phyloP scores from a whole-genome alignment of 2,113 vertebrate species.

The Petrocephalus zakoni region DNA sequence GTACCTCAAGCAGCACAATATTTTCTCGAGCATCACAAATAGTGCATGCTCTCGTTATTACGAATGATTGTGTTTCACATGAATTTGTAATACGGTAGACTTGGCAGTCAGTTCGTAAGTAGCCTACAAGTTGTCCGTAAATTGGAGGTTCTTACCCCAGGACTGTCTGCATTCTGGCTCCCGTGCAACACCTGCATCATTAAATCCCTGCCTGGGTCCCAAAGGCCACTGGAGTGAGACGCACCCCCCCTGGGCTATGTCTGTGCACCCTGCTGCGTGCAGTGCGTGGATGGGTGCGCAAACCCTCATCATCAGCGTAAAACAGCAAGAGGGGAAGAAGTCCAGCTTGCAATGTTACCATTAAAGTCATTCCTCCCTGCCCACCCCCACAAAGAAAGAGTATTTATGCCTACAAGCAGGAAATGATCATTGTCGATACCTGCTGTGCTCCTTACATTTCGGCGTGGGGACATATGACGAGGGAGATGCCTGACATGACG shows the following conservation, averaged over 20 bases:
- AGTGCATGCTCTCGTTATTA: not conserved
- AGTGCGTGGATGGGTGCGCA: not conserved
- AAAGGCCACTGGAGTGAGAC: not conserved
- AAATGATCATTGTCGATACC: slow-evolving; percentile 36
- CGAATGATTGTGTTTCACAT: not conserved
- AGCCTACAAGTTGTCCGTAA: not conserved
- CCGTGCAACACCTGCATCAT: not conserved
- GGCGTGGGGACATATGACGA: not conserved
- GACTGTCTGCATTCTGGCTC: not conserved
- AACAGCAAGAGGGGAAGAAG: slow-evolving; percentile 56
- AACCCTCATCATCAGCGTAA: not conserved
- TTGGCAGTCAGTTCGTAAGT: not conserved
- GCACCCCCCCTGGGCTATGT: not conserved
- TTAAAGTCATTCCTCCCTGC: slow-evolving; percentile 46
- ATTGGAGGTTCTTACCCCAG: not conserved
- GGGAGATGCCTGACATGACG: too few species aligned
- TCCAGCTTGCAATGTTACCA: slow-evolving; percentile 64
- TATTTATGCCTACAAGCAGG: slow-evolving; percentile 53
- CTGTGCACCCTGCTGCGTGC: not conserved
- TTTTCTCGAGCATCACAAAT: not conserved
- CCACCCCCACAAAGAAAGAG: slow-evolving; percentile 34
- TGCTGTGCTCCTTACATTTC: slow-evolving; percentile 36
- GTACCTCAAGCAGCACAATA: not conserved
- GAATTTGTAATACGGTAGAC: not conserved
- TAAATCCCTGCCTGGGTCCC: not conserved